Evolutionary conservation across 2,888 invertebrate species (phyloP), one percentile per base, ranked within the genome.

Genomic region (Caenorhabditis becei): DNA sequence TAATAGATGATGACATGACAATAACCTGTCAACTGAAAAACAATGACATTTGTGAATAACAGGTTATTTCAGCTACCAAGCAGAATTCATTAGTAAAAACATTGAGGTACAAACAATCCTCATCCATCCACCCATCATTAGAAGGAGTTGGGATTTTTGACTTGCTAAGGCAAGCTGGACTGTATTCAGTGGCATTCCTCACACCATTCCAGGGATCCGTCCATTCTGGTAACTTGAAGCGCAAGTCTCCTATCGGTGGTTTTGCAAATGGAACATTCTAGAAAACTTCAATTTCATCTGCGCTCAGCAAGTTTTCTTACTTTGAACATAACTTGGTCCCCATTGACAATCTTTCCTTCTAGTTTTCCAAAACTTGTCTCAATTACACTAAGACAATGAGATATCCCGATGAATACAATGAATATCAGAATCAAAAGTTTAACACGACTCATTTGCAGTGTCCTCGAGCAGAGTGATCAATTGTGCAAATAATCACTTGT

Each of bases 1-100:
- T 84, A 75, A 62, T 87, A 87, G 24, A 85, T 74, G 10, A 87
- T 28, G 11, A 85, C 72, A 5, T 84, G 72, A 51, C 87, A 87
- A 10, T 14, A 11, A 41, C 41, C 8, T 11, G 10, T 41, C 14
- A n/a, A n/a, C 8, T 41, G 41, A 14, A 41, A 41, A 41, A 41
- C n/a, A n/a, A n/a, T n/a, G n/a, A n/a, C n/a, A n/a, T 53, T 8
- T 32, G 32, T 35, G 8, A 44, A 26, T 35, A n/a, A 35, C 0
- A 11, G 8, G n/a, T 26, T 35, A n/a, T n/a, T n/a, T n/a, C n/a
- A n/a, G n/a, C n/a, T n/a, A 62, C 71, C 69, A 80, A 49, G 54
- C 80, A 80, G 5, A 58, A 41, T n/a, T 74, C 75, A 65, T 49
- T 69, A 1, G 74, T 75, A 35, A 75, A 80, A 1, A 80, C 61